phyloP scores from a whole-genome alignment of 1,140 invertebrate species.

The Brachionus manjavacas region DNA sequence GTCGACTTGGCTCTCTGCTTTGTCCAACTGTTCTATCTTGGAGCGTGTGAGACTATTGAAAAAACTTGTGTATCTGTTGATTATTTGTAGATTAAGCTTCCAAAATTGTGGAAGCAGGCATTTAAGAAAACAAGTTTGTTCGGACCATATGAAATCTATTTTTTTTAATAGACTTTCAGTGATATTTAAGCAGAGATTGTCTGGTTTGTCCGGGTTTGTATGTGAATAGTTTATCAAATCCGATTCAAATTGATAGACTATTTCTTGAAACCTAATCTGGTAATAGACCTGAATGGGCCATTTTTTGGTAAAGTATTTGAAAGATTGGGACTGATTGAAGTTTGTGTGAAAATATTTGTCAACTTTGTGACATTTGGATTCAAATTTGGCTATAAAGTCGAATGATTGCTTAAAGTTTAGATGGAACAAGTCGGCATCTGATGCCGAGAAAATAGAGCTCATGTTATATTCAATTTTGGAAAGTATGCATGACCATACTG shows the following conservation, averaged over 20 bases:
- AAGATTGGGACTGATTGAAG: conserved; percentile 3
- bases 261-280: conserved; percentile 83
- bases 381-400: conserved; percentile 71
- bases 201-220: neutral
- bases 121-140: conserved; percentile 54
- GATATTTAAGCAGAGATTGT: conserved; percentile 14
- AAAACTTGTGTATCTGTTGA: conserved; percentile 72
- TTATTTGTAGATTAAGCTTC: conserved; percentile 75
- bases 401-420: conserved; percentile 46
- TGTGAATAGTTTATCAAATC: conserved; percentile 55
- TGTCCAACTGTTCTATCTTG: neutral
- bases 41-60: conserved; percentile 55
- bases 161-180: conserved; percentile 53
- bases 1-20: neutral
- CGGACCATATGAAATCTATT: conserved; percentile 64
- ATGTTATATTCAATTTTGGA: conserved; percentile 70
- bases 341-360: neutral
- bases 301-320: conserved; percentile 66
- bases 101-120: conserved; percentile 74
- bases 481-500: conserved; percentile 78
- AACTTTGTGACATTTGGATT: conserved; percentile 61
- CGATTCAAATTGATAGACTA: conserved; percentile 68
- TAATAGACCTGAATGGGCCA: conserved; percentile 93
- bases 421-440: conserved; percentile 81
- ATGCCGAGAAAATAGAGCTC: conserved; percentile 78